A percentile compares a stretch with the other conserved stretches of the same genome.
Conservation (phyloP, 1,140 invertebrate genomes). For the Drosophila nebulosa region DNA sequence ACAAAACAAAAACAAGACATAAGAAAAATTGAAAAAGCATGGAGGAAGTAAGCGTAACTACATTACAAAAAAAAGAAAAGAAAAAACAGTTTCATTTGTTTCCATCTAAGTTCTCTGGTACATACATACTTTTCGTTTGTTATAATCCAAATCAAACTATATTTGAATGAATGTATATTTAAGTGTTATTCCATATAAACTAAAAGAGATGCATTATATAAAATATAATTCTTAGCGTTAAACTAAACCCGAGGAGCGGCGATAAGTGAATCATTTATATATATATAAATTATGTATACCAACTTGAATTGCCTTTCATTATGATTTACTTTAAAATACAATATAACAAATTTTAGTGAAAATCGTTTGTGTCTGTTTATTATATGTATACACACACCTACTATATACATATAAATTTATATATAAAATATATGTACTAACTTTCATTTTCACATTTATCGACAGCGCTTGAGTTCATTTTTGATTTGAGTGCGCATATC, state of each 20-base stretch:
- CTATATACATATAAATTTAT: too few relatives aligned
- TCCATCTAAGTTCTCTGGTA: slow-evolving; percentile 24
- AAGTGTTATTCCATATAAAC: slow-evolving; percentile 79
- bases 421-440: too few relatives aligned
- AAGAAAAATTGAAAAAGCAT: slow-evolving; percentile 25
- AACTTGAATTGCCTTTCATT: slow-evolving; percentile 71
- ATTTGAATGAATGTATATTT: slow-evolving; percentile 71
- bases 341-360: slow-evolving; percentile 40
- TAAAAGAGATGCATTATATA: slow-evolving; percentile 73
- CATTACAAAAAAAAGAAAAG: too few relatives aligned
- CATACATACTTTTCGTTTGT: slow-evolving; percentile 28
- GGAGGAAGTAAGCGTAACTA: slow-evolving; percentile 16
- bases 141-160: slow-evolving; percentile 60
- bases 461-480: slow-evolving; percentile 47
- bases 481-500: slow-evolving; percentile 67
- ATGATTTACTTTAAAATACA: slow-evolving; percentile 72
- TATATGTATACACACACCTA: slow-evolving; percentile 21
- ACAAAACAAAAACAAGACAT: slow-evolving; percentile 32
- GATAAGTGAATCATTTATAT: slow-evolving; percentile 23
- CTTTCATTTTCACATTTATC: too few relatives aligned
- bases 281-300: slow-evolving; percentile 58
- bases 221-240: slow-evolving; percentile 69
- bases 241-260: slow-evolving; percentile 35
- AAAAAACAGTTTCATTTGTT: slow-evolving; percentile 22
- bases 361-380: slow-evolving; percentile 27